phyloP scores from a whole-genome alignment of 2,113 vertebrate genomes.

The Herpetotheres cachinnans region DNA sequence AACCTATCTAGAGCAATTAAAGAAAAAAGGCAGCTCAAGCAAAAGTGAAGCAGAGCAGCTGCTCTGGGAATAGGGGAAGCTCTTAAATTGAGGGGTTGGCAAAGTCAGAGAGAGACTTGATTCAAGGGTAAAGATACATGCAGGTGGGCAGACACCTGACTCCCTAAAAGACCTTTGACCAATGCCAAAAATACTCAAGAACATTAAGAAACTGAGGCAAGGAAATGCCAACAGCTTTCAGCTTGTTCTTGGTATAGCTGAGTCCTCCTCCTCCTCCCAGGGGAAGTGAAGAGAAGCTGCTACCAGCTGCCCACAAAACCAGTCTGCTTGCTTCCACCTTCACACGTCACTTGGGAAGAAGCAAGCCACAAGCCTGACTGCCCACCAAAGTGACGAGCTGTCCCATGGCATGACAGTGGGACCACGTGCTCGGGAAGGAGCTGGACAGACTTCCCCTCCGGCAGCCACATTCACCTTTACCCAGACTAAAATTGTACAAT shows the following conservation, averaged over 20 bases:
- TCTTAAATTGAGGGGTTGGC: not conserved
- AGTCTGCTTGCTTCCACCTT: not conserved
- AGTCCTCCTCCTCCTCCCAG: not conserved
- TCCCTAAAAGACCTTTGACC: not conserved
- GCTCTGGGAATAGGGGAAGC: not conserved
- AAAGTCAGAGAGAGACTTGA: not conserved
- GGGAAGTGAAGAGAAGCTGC: not conserved
- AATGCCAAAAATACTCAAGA: not conserved
- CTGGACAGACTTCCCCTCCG: not conserved
- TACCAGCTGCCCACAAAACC: not conserved
- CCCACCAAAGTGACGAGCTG: not conserved
- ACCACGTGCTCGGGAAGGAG: rapidly evolving
- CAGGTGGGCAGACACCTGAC: not conserved
- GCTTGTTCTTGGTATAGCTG: not conserved
- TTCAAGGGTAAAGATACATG: not conserved
- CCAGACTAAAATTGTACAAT: not conserved
- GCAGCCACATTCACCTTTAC: not conserved
- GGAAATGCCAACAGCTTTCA: not conserved
- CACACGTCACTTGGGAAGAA: rapidly evolving
- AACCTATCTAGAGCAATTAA: not conserved
- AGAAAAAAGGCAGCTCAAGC: not conserved
- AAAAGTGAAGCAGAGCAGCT: not conserved
- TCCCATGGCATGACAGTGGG: rapidly evolving
- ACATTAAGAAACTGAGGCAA: not conserved
- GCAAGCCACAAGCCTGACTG: not conserved